Evolutionary conservation across 2,888 invertebrate genomes (phyloP).

Genomic region (Cheiracanthium punctorium): DNA sequence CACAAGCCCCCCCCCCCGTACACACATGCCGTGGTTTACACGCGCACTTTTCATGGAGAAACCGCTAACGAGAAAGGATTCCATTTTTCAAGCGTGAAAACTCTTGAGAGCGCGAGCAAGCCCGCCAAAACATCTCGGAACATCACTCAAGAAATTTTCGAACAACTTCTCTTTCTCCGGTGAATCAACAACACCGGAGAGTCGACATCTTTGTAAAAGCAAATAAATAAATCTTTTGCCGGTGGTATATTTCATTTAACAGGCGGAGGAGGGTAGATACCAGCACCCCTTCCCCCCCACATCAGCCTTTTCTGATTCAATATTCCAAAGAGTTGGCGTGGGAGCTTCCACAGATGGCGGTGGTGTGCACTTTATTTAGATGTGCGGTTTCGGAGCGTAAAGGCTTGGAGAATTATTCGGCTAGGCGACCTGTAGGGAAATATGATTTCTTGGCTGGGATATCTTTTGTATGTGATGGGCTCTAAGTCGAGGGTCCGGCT

Average conservation of each 20-base stretch:
- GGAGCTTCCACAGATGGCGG: conserved; percentile 25
- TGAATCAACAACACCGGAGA: background rate
- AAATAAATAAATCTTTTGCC: background rate
- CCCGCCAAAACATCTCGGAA: background rate
- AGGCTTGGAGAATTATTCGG: background rate
- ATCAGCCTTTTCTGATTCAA: conserved; percentile 54
- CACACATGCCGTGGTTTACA: background rate
- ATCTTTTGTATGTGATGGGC: too few species aligned
- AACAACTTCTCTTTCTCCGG: background rate
- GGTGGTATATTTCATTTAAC: conserved; percentile 4
- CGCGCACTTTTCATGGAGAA: background rate
- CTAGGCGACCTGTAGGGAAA: background rate
- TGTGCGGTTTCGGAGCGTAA: background rate
- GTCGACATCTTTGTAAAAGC: conserved; percentile 9
- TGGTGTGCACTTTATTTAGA: background rate
- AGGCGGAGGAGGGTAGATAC: too few species aligned
- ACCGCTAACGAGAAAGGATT: too few species aligned
- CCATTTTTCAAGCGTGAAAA: background rate
- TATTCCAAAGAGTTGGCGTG: conserved; percentile 49
- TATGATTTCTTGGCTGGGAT: background rate
- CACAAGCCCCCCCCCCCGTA: too few species aligned
- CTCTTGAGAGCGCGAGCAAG: background rate
- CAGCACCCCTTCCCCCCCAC: too few species aligned
- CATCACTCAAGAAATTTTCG: background rate
- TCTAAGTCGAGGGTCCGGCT: too few species aligned